Base-by-base conservation (phyloP, 2,888 invertebrate genomes). In the Omphaloscelis lunosa region DNA sequence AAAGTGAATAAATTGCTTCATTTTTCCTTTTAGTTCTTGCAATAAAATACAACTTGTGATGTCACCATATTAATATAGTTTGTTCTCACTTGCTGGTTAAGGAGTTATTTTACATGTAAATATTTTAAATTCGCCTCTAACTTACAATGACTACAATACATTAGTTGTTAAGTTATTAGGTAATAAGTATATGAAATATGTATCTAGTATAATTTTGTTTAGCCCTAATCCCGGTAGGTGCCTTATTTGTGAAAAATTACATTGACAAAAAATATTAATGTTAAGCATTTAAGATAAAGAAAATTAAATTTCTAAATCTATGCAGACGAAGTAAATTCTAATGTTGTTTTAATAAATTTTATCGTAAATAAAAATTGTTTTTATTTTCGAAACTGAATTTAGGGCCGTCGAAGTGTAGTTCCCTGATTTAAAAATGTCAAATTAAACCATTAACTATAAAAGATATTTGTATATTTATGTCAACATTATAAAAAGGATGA, bases 31-130 rank as follows among this genome's bases (percentile, higher is more conserved):
- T 23, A 11, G 0, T 15, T 72, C 20, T 72, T 69, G 34, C 53
- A 62, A 69, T 56, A 58, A 62, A 59, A 27, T 51, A 1, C 68
- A 17, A 23, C 27, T 78, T 51, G 5, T 48, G 23, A 29, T 69
- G 17, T 41, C 65, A 65, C 61, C 53, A 23, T 34, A 48, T 39
- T 66, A 51, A 51, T 66, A 34, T 53, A 72, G 45, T 74, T 75
- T 80, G 17, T 83, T 73, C 83, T 80, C 76, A 66, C 79, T 83
- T 85, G 66, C 82, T 82, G 82, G 83, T 81, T 83, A 76, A 82
- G 78, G 82, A 86, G 75, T 80, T 66, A 77, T 83, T 80, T 71
- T 72, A 84, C 34, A 61, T 90, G 90, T 90, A 90, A 88, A 90
- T 89, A 88, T 81, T 82, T 76, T 77, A 81, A 48, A 67, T 70